phyloP scores from a whole-genome alignment of 1,140 invertebrate genomes.

The Microplitis mediator region DNA sequence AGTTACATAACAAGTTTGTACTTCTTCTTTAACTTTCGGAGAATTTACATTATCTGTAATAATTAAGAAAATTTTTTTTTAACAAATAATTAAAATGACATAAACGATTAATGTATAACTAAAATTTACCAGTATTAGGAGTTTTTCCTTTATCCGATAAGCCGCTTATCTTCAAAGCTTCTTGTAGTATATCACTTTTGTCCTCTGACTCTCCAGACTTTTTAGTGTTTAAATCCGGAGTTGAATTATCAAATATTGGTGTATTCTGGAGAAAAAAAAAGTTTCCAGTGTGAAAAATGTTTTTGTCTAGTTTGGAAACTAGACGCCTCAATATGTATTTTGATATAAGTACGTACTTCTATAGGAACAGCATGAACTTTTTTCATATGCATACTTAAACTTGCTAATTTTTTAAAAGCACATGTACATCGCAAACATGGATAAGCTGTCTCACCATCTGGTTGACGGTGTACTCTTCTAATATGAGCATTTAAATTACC shows the following conservation, averaged over 20 bases:
- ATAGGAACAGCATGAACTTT: slow-evolving; percentile 56
- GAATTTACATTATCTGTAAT: slow-evolving; percentile 18
- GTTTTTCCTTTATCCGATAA: slow-evolving; percentile 51
- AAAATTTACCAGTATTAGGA: slow-evolving; percentile 8
- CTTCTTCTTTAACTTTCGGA: slow-evolving; percentile 39
- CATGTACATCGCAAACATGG: slow-evolving; percentile 73
- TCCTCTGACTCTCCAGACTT: slow-evolving; percentile 30
- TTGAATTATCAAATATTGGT: slow-evolving; percentile 34
- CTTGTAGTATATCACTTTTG: slow-evolving; percentile 65
- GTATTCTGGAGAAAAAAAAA: too few relatives aligned
- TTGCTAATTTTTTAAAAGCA: slow-evolving; percentile 73
- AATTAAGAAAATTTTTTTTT: slow-evolving; percentile 3
- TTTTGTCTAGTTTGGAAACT: not conserved
- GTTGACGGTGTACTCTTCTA: slow-evolving; percentile 70
- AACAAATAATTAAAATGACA: slow-evolving; percentile 10
- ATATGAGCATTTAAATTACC: slow-evolving; percentile 75
- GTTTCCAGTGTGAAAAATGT: not conserved
- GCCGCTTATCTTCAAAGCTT: slow-evolving; percentile 67
- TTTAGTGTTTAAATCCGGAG: slow-evolving; percentile 34
- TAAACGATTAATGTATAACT: not conserved
- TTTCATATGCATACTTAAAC: slow-evolving; percentile 75
- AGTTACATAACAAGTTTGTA: slow-evolving; percentile 45
- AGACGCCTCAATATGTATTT: too few relatives aligned
- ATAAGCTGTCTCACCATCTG: slow-evolving; percentile 64
- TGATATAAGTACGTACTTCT: slow-evolving; percentile 27